These are phyloP conservation scores for Palythoa grandis DNA, from an alignment of 92 coral and sea anemone species.

Conservation along the genomic window DNA sequence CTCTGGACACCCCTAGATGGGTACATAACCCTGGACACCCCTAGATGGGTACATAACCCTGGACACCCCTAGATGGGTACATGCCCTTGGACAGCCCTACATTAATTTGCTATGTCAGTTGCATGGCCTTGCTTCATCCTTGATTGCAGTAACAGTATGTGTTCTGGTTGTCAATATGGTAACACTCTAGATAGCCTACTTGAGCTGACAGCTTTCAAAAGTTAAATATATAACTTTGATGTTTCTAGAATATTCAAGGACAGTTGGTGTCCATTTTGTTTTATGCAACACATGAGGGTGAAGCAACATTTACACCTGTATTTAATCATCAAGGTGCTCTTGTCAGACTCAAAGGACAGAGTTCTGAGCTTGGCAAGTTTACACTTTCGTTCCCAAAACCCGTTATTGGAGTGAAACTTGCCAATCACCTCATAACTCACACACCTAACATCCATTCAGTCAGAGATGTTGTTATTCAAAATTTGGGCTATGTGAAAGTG, in stretches of 20 bases:
- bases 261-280: constrained; percentile 88
- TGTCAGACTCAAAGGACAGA: constrained; percentile 73
- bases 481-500: constrained; percentile 70
- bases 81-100: too few species aligned
- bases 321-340: constrained; percentile 60
- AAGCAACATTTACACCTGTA: constrained; percentile 66
- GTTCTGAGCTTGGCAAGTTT: constrained; percentile 91
- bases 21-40: too few species aligned
- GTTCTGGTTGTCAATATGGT: too few species aligned
- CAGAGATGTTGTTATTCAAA: constrained; percentile 81
- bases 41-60: too few species aligned
- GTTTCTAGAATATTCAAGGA: constrained; percentile 66
- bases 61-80: too few species aligned
- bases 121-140: too few species aligned
- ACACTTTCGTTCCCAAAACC: constrained; percentile 74
- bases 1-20: too few species aligned
- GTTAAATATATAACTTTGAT: background rate
- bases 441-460: constrained; percentile 90
- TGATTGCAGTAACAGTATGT: too few species aligned
- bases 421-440: constrained; percentile 82
- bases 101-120: too few species aligned
- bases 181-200: too few species aligned
- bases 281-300: constrained; percentile 87
- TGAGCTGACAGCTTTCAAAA: too few species aligned
- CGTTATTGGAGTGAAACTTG: constrained; percentile 52